Evolutionary conservation across 2,113 vertebrate species (phyloP), one percentile per base, ranked within the genome.

Genomic region (Alaudala cheleensis): DNA sequence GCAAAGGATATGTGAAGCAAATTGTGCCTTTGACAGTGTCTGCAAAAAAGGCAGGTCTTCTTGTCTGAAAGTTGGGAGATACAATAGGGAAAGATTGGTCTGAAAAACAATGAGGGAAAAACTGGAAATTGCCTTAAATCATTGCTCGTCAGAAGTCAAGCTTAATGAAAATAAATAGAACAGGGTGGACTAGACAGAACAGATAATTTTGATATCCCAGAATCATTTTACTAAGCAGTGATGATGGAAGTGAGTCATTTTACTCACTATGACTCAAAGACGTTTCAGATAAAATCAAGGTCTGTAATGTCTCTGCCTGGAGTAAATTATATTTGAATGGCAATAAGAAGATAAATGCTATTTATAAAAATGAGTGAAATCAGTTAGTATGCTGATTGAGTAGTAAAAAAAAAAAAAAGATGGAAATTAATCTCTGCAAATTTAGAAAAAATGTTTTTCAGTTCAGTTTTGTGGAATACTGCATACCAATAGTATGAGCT

Each of bases 301-400:
- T 81, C 77, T 96, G 53, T 84, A 96, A 96, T 96, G 86, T 83
- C 53, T 89, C n/a, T 88, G 79, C 80, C 73, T 92, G 47, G 67
- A 78, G 73, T 93, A 94, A 97, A 92, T 94, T 93, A 82, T 92
- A 71, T 96, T 89, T 97, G 76, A 97, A 94, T 96, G 66, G 94
- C 95, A 97, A 82, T 91, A 86, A 78, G 93, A 96, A 95, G 84
- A 78, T 73, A 69, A 97, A 85, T 94, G 82, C 87, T 96, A 95
- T 96, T 97, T 95, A 85, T 95, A 93, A 95, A 96, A 94, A 76
- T 84, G 80, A 97, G 82, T 92, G 93, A 91, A 96, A 91, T 93
- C 86, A 93, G 86, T 91, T 78, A 73, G 40, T n/a, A 56, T 80
- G 88, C 44, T 92, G 85, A 95, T 89, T 94, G 81, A 39, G 53